Percentiles rank a stretch among this genome's conserved stretches.
These are phyloP conservation scores for Acleris cristana DNA, from an alignment of 2,888 invertebrate species.

Conservation along the genomic window DNA sequence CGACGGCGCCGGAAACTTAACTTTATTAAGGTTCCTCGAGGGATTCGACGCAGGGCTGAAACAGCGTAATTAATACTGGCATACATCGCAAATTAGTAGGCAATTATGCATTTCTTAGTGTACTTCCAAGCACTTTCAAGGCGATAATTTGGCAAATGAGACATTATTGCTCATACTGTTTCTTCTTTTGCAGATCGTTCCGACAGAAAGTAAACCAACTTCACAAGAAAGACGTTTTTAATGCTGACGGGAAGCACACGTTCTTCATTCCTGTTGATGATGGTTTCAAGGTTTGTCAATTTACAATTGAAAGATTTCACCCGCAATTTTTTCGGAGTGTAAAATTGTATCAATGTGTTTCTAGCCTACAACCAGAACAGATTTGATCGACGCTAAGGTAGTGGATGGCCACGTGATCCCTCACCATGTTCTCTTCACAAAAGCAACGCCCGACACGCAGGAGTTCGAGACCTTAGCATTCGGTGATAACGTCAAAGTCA, in stretches of 20 bases:
- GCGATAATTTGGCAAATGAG: too few relatives aligned
- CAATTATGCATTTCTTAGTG: conserved; percentile 13
- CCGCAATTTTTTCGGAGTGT: neutral
- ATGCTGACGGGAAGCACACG: conserved; percentile 91
- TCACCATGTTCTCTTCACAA: conserved; percentile 92
- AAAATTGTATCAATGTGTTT: conserved; percentile 39
- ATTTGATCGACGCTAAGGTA: conserved; percentile 91
- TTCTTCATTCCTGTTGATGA: conserved; percentile 96
- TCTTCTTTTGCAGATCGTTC: conserved; percentile 85
- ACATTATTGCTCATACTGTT: neutral
- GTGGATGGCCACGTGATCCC: conserved; percentile 96
- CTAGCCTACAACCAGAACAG: conserved; percentile 87
- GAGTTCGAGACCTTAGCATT: conserved; percentile 92
- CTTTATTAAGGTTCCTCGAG: conserved; percentile 32
- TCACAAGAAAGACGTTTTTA: conserved; percentile 89
- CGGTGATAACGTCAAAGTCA: conserved; percentile 92
- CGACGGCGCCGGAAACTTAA: conserved; percentile 23
- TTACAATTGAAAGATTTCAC: conserved; percentile 9
- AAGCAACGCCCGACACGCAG: conserved; percentile 89
- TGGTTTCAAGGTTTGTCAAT: conserved; percentile 88
- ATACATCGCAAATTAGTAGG: conserved; percentile 33
- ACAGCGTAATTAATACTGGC: conserved; percentile 33
- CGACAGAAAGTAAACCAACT: conserved; percentile 89
- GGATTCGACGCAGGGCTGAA: conserved; percentile 26
- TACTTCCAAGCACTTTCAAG: conserved; percentile 1